phyloP scores from a whole-genome alignment of 2,113 vertebrate genomes.

The Anseranas semipalmata region DNA sequence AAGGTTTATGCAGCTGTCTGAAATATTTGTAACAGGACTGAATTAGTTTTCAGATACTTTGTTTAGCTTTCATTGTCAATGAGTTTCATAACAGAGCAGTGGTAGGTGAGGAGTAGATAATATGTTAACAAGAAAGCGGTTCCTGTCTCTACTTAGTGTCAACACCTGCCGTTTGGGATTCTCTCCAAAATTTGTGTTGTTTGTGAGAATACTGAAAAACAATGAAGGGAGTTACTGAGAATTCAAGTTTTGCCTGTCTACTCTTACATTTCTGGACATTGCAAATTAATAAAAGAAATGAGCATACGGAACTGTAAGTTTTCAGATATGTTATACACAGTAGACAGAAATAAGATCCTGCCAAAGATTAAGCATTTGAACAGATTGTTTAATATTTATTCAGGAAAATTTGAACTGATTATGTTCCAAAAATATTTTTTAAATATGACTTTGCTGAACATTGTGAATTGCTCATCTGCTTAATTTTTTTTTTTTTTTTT shows the following conservation, averaged over 20 bases:
- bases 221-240: neutral
- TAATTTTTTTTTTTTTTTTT: neutral
- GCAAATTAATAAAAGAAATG: neutral
- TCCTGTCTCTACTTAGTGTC: constrained; percentile 58
- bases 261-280: neutral
- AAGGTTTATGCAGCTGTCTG: constrained; percentile 2
- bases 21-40: constrained; percentile 14
- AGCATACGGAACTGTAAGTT: neutral
- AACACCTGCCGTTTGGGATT: constrained; percentile 70
- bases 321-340: neutral
- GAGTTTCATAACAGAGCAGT: constrained; percentile 59
- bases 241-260: neutral
- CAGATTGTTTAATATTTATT: constrained; percentile 6
- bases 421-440: neutral
- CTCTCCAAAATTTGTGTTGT: constrained; percentile 52
- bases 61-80: constrained; percentile 64
- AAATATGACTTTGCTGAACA: neutral
- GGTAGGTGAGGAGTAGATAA: constrained; percentile 64
- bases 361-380: constrained; percentile 7
- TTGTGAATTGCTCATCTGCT: neutral
- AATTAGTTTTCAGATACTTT: constrained; percentile 47
- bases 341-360: neutral
- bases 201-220: constrained; percentile 47
- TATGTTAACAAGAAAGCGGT: constrained; percentile 67
- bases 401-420: neutral